Evolutionary conservation across 2,113 vertebrate species (phyloP).

Genomic region (Otus sunia): DNA sequence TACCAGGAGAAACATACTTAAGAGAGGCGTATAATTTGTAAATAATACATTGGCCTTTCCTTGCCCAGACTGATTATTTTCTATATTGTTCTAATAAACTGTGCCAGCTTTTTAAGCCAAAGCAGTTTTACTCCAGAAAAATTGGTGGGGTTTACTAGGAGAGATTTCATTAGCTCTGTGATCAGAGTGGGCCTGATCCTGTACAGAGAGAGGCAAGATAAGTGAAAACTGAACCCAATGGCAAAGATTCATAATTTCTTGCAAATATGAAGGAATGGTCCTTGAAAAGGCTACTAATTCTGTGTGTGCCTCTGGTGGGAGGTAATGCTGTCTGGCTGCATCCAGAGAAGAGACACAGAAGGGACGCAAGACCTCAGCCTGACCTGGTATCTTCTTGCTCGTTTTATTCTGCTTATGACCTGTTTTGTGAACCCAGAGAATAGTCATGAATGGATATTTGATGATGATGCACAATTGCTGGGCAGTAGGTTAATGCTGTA

Average conservation of each 20-base stretch:
- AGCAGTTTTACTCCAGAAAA: background rate
- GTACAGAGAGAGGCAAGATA: background rate
- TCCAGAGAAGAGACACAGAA: background rate
- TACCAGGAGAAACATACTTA: background rate
- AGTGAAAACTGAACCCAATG: background rate
- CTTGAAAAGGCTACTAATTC: background rate
- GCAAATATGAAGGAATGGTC: background rate
- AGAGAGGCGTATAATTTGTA: background rate
- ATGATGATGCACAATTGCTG: constrained; percentile 14
- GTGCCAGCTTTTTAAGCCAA: background rate
- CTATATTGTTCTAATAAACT: background rate
- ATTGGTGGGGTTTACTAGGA: background rate
- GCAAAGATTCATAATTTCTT: background rate
- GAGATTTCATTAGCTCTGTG: background rate
- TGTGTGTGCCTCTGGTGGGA: background rate
- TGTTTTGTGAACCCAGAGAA: background rate
- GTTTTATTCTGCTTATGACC: background rate
- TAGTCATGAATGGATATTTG: background rate
- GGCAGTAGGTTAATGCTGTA: constrained; percentile 34
- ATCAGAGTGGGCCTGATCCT: background rate
- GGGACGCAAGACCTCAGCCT: background rate
- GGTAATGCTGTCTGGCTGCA: background rate
- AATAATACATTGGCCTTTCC: background rate
- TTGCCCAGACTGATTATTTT: background rate
- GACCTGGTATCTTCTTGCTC: background rate